Conservation (phyloP, 1,140 invertebrate genomes). For the Anthonomus grandis region DNA sequence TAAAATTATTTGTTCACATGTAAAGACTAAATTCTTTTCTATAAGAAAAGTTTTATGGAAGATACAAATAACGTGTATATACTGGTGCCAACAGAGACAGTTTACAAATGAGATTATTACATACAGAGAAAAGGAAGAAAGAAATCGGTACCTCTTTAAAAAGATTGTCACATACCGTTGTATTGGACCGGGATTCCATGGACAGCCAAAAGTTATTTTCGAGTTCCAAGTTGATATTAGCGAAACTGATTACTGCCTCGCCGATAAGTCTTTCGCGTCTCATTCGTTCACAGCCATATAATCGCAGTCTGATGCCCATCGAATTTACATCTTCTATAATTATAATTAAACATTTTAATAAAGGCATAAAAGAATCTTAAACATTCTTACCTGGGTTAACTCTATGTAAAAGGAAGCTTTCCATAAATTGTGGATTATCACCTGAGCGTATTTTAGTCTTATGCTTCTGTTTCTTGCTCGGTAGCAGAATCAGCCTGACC, state of each 20-base stretch:
- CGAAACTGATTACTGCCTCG: conserved; percentile 85
- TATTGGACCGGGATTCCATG: conserved; percentile 75
- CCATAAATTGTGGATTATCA: conserved; percentile 86
- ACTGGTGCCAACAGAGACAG: too few relatives aligned
- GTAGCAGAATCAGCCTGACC: conserved; percentile 81
- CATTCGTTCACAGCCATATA: conserved; percentile 89
- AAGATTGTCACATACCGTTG: conserved; percentile 62
- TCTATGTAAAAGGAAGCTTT: conserved; percentile 85
- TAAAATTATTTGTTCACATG: too few relatives aligned
- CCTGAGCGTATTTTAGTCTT: conserved; percentile 88
- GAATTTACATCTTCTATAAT: conserved; percentile 80
- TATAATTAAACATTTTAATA: conserved; percentile 6
- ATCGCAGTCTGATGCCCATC: conserved; percentile 83
- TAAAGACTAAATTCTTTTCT: too few relatives aligned
- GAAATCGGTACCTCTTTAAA: conserved; percentile 15
- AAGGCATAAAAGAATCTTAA: neutral
- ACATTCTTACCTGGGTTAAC: conserved; percentile 73
- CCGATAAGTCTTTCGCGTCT: conserved; percentile 84
- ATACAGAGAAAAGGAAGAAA: conserved; percentile 8
- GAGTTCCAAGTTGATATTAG: conserved; percentile 80
- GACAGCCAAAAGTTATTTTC: conserved; percentile 88
- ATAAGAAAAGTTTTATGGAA: too few relatives aligned
- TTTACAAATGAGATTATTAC: too few relatives aligned
- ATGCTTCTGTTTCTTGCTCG: conserved; percentile 88
- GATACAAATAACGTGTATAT: neutral